Percentiles rank a stretch among this genome's conserved stretches.
Evolutionary conservation across 2,113 vertebrate species (phyloP).

Genomic region (Protobothrops mucrosquamatus): DNA sequence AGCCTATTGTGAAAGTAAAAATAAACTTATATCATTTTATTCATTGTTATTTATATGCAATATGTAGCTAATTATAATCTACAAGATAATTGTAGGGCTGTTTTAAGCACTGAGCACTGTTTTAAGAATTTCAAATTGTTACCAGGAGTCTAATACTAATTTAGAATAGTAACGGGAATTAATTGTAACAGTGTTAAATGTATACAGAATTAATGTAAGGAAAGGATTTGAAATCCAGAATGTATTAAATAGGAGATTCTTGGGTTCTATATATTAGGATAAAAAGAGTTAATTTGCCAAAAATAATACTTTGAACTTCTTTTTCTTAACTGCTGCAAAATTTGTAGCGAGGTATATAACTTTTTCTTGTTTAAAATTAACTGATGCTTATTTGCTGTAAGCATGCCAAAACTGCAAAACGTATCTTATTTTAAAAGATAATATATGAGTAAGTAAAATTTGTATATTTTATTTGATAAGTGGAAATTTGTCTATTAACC

Average conservation of each 20-base stretch:
- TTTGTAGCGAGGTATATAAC: background rate
- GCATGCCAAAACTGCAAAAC: background rate
- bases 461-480: background rate
- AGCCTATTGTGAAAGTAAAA: background rate
- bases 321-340: constrained; percentile 1
- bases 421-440: background rate
- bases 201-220: background rate
- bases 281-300: background rate
- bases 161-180: background rate
- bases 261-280: background rate
- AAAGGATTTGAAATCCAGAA: rapidly evolving
- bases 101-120: background rate
- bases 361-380: background rate
- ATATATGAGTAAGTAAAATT: background rate
- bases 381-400: background rate
- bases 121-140: background rate
- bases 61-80: background rate
- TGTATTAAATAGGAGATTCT: background rate
- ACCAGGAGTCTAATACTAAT: background rate
- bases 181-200: background rate
- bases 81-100: background rate
- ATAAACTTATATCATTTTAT: background rate
- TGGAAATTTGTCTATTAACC: background rate
- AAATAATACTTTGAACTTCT: background rate
- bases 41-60: background rate